These are phyloP conservation scores for Volucella bombylans DNA, from an alignment of 2,888 invertebrate genomes.

Conservation along the genomic window DNA sequence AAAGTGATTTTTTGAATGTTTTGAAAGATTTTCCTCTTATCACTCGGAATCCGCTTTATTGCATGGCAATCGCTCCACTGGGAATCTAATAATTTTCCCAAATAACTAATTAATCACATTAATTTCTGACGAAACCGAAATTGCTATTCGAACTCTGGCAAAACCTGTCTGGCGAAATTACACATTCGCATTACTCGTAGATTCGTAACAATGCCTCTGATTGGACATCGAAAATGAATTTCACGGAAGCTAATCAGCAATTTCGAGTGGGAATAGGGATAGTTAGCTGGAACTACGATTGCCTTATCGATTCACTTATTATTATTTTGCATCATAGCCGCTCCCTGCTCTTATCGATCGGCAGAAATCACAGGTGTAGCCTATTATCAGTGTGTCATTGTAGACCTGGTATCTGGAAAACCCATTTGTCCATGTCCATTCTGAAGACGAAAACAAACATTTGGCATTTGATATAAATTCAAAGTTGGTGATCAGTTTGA, in stretches of 20 bases:
- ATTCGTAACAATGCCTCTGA: too few relatives aligned
- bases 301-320: constrained; percentile 31
- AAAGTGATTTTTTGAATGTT: not conserved
- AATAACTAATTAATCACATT: not conserved
- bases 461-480: constrained; percentile 60
- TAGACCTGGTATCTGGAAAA: constrained; percentile 48
- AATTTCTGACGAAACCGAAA: not conserved
- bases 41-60: not conserved
- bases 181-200: too few relatives aligned
- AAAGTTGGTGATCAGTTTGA: constrained; percentile 8
- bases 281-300: not conserved
- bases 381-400: constrained; percentile 54
- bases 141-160: not conserved
- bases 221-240: constrained; percentile 35
- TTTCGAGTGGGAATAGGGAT: not conserved
- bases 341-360: constrained; percentile 21
- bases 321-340: constrained; percentile 12
- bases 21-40: not conserved
- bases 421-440: constrained; percentile 50
- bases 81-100: not conserved
- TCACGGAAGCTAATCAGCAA: constrained; percentile 41
- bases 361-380: constrained; percentile 43
- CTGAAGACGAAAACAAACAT: constrained; percentile 37
- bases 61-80: not conserved
- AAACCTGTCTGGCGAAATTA: not conserved